A percentile compares a stretch with the other conserved stretches of the same genome.
These are phyloP conservation scores for pig (Sus scrofa) DNA, from an alignment of 2,113 vertebrate genomes.

Conservation along the genomic window T2T-Sscrofa CM000820.6:107998001-107998500, in stretches of 20 bases:
- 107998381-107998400: not conserved
- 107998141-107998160: conserved; percentile 61
- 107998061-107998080: conserved; percentile 66
- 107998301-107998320: not conserved
- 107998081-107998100: conserved; percentile 70
- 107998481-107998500: not conserved
- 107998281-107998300: not conserved
- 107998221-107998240: not conserved
- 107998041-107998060: conserved; percentile 78
- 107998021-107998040: conserved; percentile 82
- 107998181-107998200: not conserved
- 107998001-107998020: conserved; percentile 82
- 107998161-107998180: conserved; percentile 57
- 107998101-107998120: conserved; percentile 74
- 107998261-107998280: not conserved
- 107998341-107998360: not conserved
- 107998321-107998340: not conserved
- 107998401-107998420: not conserved
- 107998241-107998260: not conserved
- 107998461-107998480: not conserved
- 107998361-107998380: not conserved
- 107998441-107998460: not conserved
- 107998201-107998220: not conserved
- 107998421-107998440: not conserved
- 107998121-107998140: conserved; percentile 68